A percentile compares a stretch with the other conserved stretches of the same genome.
Conservation (phyloP, 2,888 invertebrate genomes). For the Xylota segnis region DNA sequence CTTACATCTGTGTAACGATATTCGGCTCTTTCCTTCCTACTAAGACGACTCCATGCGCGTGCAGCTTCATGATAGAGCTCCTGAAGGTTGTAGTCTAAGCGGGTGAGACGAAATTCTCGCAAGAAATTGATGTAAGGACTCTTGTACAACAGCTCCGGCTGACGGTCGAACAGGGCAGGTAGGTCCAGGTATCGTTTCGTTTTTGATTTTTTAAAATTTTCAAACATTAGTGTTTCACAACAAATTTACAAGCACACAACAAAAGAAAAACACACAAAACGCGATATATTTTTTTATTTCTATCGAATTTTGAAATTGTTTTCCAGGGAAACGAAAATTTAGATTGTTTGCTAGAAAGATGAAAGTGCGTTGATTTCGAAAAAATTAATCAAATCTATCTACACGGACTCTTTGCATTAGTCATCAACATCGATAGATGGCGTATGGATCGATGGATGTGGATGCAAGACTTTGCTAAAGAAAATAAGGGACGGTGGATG, state of each 20-base stretch:
- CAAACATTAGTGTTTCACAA: not conserved
- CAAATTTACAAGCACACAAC: not conserved
- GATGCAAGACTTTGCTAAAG: too few relatives aligned
- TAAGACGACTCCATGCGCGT: slow-evolving; percentile 38
- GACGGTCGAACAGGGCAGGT: slow-evolving; percentile 12
- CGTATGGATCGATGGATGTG: too few relatives aligned
- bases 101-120: slow-evolving; percentile 51
- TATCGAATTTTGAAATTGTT: slow-evolving; percentile 2
- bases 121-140: slow-evolving; percentile 67
- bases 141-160: slow-evolving; percentile 63
- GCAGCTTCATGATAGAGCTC: slow-evolving; percentile 39
- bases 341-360: too few relatives aligned
- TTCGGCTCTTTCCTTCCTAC: not conserved
- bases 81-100: slow-evolving; percentile 41
- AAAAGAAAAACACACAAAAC: not conserved
- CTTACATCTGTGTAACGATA: slow-evolving; percentile 46
- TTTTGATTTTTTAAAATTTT: not conserved
- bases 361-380: too few relatives aligned
- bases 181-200: not conserved
- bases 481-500: too few relatives aligned
- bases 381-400: too few relatives aligned
- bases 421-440: too few relatives aligned
- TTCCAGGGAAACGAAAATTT: not conserved
- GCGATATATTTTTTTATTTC: not conserved
- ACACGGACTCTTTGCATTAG: too few relatives aligned